Conservation (phyloP, 2,113 vertebrate genomes). For the Psophia crepitans region DNA sequence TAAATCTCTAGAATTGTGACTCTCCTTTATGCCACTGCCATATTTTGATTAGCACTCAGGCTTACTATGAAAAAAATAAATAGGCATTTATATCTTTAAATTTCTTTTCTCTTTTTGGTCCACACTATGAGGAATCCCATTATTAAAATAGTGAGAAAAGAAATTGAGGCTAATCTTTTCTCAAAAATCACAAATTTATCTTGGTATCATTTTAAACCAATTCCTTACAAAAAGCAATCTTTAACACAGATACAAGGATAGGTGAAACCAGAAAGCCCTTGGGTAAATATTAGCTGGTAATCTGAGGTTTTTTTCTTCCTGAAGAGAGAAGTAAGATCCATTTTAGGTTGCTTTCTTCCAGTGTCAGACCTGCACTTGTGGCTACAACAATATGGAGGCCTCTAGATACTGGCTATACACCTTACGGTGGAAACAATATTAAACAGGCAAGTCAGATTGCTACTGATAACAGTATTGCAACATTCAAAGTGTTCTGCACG, state of each 20-base stretch:
- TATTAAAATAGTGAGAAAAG: not conserved
- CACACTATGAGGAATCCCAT: not conserved
- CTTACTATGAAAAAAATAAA: not conserved
- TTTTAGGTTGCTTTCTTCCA: not conserved
- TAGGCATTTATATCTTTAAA: not conserved
- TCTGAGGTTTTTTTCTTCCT: not conserved
- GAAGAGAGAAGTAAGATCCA: not conserved
- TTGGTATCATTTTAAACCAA: not conserved
- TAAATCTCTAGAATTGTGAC: not conserved
- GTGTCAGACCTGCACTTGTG: not conserved
- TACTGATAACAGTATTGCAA: too few species aligned
- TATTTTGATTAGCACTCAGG: not conserved
- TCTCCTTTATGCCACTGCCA: not conserved
- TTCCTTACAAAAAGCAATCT: not conserved
- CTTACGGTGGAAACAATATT: not conserved
- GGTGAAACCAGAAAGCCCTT: not conserved
- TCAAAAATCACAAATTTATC: not conserved
- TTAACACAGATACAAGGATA: not conserved
- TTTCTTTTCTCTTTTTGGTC: not conserved
- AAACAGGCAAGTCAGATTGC: not conserved
- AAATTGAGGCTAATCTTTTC: not conserved
- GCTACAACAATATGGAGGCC: not conserved
- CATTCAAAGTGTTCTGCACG: not conserved
- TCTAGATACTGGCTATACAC: not conserved
- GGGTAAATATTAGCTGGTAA: not conserved